phyloP scores from a whole-genome alignment of 2,888 invertebrate species.

The Ectemnius cavifrons region DNA sequence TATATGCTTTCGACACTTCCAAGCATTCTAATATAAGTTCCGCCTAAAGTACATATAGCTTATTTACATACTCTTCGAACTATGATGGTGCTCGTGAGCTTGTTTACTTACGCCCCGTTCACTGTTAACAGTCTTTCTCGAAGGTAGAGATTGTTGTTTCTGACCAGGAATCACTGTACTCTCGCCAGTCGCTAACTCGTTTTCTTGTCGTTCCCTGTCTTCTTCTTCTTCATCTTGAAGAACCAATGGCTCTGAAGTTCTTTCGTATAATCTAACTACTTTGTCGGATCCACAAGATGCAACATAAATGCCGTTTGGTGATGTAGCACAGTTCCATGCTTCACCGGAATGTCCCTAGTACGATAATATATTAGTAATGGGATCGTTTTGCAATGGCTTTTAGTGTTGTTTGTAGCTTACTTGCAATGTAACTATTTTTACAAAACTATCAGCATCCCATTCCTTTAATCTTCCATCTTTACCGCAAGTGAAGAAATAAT shows the following conservation, averaged over 20 bases:
- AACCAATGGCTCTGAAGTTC: constrained; percentile 93
- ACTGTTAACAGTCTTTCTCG: constrained; percentile 92
- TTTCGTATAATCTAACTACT: constrained; percentile 91
- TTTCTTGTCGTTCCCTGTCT: constrained; percentile 88
- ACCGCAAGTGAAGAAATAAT: constrained; percentile 95
- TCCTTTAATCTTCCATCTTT: constrained; percentile 97
- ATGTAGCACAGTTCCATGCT: constrained; percentile 87
- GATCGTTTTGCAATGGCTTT: too few species aligned
- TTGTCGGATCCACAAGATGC: constrained; percentile 92
- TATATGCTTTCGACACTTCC: constrained; percentile 85
- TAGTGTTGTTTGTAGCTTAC: constrained; percentile 76
- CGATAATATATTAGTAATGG: constrained; percentile 13
- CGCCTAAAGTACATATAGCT: constrained; percentile 80
- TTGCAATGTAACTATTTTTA: constrained; percentile 92
- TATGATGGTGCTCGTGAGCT: not conserved
- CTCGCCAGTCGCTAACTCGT: constrained; percentile 86
- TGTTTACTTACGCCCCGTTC: constrained; percentile 87
- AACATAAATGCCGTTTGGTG: constrained; percentile 88
- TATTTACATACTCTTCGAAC: too few species aligned
- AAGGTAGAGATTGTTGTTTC: constrained; percentile 89
- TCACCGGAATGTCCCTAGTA: constrained; percentile 89
- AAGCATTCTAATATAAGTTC: constrained; percentile 96
- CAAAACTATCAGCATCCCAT: constrained; percentile 97
- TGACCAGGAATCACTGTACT: constrained; percentile 84
- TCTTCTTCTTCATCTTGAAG: constrained; percentile 94